phyloP scores from a whole-genome alignment of 2,113 vertebrate species.

The Ageneiosus marmoratus region DNA sequence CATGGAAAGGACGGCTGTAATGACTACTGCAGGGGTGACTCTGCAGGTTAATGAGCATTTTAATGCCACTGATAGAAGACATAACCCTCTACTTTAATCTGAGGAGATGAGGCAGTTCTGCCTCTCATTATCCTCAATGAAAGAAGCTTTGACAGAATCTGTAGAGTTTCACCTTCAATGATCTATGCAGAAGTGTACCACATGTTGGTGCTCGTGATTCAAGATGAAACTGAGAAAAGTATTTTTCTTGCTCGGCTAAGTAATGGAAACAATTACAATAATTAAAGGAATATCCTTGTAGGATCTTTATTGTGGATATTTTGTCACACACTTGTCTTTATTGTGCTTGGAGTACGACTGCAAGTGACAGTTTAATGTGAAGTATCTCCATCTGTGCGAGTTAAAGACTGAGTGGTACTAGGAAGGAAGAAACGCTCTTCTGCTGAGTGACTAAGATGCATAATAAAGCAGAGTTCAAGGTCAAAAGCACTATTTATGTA shows the following conservation, averaged over 20 bases:
- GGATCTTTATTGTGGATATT: constrained; percentile 43
- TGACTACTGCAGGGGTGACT: constrained; percentile 25
- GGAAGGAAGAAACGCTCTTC: constrained; percentile 24
- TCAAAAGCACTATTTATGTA: constrained; percentile 18
- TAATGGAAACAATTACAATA: constrained; percentile 55
- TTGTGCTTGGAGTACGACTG: constrained; percentile 43
- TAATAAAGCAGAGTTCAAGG: constrained; percentile 25
- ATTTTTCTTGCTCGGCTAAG: constrained; percentile 48
- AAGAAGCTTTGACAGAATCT: constrained; percentile 15
- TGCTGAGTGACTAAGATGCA: background rate
- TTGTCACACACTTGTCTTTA: constrained; percentile 48
- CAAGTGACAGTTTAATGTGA: constrained; percentile 53
- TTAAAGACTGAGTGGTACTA: constrained; percentile 34
- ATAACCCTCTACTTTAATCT: constrained; percentile 14
- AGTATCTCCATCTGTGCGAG: constrained; percentile 37
- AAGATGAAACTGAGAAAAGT: constrained; percentile 27
- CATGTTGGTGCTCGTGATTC: constrained; percentile 39
- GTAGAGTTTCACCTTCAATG: constrained; percentile 40
- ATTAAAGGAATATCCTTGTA: constrained; percentile 36
- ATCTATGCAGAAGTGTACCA: constrained; percentile 6
- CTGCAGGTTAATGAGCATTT: constrained; percentile 52
- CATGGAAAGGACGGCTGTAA: constrained; percentile 3
- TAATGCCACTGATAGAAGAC: constrained; percentile 39
- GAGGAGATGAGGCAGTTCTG: constrained; percentile 28
- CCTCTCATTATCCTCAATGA: constrained; percentile 19